Conservation (phyloP, 2,113 vertebrate species). For the Gracilinanus agilis region DNA sequence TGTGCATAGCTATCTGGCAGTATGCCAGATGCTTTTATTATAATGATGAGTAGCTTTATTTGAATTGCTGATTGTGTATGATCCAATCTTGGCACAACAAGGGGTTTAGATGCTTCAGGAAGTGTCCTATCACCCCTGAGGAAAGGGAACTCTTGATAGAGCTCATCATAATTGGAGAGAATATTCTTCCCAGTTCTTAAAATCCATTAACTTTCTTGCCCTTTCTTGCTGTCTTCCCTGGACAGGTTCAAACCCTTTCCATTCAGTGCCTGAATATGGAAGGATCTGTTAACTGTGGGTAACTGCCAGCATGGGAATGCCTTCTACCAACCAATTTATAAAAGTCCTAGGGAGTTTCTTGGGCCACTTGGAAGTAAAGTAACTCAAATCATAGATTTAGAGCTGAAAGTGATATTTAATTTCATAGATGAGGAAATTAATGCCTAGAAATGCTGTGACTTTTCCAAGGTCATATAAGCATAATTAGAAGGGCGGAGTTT, state of each 20-base stretch:
- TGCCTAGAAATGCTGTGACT: background rate
- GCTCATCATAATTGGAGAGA: background rate
- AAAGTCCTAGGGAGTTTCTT: background rate
- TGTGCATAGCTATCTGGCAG: constrained; percentile 33
- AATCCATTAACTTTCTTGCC: constrained; percentile 1
- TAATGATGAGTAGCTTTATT: constrained; percentile 64
- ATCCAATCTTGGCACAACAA: constrained; percentile 57
- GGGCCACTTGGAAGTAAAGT: background rate
- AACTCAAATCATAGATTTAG: background rate
- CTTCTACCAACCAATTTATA: background rate
- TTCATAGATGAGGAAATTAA: background rate
- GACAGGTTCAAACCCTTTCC: background rate
- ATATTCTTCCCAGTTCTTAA: constrained; percentile 35
- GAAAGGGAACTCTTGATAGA: background rate
- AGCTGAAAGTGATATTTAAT: background rate
- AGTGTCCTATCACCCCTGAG: constrained; percentile 45
- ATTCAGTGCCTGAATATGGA: background rate
- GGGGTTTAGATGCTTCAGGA: constrained; percentile 57
- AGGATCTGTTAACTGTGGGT: background rate
- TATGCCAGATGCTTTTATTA: constrained; percentile 68
- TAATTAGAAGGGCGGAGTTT: background rate
- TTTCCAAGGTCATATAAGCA: background rate
- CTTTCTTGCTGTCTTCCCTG: constrained; percentile 22
- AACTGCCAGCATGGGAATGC: background rate
- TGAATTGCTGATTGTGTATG: constrained; percentile 67